A percentile compares a stretch with the other conserved stretches of the same genome.
phyloP scores from a whole-genome alignment of 2,797 vertebrate species.

The Sparus aurata region DNA sequence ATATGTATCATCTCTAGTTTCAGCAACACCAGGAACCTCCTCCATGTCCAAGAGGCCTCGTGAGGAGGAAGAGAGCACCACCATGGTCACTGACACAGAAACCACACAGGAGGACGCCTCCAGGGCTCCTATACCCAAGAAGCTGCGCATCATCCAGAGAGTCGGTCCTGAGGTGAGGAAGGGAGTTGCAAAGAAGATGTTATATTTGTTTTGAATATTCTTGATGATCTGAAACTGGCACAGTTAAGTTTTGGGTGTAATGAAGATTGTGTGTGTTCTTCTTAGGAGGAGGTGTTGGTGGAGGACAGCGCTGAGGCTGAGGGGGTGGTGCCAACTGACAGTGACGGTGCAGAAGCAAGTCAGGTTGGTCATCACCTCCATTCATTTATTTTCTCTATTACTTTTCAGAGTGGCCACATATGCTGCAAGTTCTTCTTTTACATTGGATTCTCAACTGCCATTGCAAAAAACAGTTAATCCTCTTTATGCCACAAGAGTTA shows the following conservation, averaged over 20 bases:
- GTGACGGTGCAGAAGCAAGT: conserved; percentile 89
- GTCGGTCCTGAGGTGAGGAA: conserved; percentile 91
- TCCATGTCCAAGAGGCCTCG: conserved; percentile 93
- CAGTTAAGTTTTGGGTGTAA: neutral
- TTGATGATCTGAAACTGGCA: neutral
- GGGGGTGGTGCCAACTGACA: conserved; percentile 89
- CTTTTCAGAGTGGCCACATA: neutral
- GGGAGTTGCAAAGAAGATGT: neutral
- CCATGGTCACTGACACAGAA: conserved; percentile 86
- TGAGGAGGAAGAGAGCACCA: conserved; percentile 92
- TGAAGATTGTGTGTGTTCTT: neutral
- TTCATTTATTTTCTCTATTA: neutral
- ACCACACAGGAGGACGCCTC: conserved; percentile 89
- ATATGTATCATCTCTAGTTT: conserved; percentile 83
- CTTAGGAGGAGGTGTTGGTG: conserved; percentile 92
- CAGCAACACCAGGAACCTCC: conserved; percentile 92
- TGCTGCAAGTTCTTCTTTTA: neutral
- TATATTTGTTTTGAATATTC: neutral
- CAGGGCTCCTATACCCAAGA: conserved; percentile 93
- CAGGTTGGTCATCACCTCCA: conserved; percentile 83
- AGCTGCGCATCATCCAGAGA: conserved; percentile 91
- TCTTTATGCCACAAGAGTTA: neutral
- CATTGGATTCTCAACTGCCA: too few relatives aligned
- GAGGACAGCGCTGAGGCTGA: conserved; percentile 94
- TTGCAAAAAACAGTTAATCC: too few relatives aligned